Evolutionary conservation across 2,888 invertebrate species (phyloP), one percentile per base, ranked within the genome.

Genomic region (Nymphalis polychloros): DNA sequence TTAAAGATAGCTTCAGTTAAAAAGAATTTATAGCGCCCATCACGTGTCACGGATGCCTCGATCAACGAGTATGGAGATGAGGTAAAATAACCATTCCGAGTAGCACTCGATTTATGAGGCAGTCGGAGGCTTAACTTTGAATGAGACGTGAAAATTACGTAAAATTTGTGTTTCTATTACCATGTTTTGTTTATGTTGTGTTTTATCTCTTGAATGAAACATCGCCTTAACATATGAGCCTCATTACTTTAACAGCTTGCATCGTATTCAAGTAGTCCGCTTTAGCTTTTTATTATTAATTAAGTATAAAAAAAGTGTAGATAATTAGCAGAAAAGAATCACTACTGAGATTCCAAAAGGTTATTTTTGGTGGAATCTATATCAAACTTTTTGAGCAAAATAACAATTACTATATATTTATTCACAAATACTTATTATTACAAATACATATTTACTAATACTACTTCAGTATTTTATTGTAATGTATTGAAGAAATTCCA

Each of bases 61-160:
- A 48, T 53, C 66, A 63, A 59, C 63, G 59, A 59, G 66, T 69
- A 69, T 69, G 69, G 52, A 69, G 66, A 69, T 69, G 63, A 63
- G 52, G 59, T 47, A 41, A 66, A 69, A 69, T 20, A 46, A 59
- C 66, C 69, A 66, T 69, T 63, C 59, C 46, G 41, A 69, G 66
- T 66, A 13, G 48, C 27, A 52, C 35, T 63, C 63, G 69, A 69
- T 69, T 69, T 66, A 69, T 63, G 53, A 35, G 52, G 48, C 41
- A 47, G 53, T 53, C 63, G n/a, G 31, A 57, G 35, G 47, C n/a
- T 53, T 27, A 52, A 59, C 63, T 59, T 35, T 63, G 63, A 69
- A 69, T 63, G 55, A 52, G 68, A 69, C 66, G 49, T 66, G 69
- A 60, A 69, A 69, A 66, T 69, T 69, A 69, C 63, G 65, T 65